Conservation (phyloP, 2,888 invertebrate genomes). For the Eretmocerus hayati region DNA sequence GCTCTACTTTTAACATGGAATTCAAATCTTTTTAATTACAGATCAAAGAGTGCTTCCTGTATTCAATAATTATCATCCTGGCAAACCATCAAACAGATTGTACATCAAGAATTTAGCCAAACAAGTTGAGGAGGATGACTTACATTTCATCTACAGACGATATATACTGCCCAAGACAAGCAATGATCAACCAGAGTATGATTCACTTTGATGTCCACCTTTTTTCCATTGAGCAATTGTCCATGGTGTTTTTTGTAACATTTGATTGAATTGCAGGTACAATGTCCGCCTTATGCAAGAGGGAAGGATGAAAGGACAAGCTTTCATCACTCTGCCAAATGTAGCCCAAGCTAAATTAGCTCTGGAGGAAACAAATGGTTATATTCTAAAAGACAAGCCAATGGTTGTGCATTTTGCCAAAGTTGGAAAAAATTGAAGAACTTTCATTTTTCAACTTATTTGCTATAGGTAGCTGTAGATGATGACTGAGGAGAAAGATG, state of each 20-base stretch:
- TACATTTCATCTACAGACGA: constrained; percentile 68
- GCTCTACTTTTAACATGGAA: too few species aligned
- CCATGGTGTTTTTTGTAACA: background rate
- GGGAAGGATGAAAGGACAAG: constrained; percentile 95
- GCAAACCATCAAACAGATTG: constrained; percentile 73
- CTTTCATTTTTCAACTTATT: too few species aligned
- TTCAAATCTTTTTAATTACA: too few species aligned
- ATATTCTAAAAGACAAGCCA: constrained; percentile 77
- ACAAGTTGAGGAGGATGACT: constrained; percentile 65
- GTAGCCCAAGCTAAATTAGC: constrained; percentile 65
- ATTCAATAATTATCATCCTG: constrained; percentile 79
- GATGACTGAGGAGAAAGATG: too few species aligned
- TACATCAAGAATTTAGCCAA: constrained; percentile 90
- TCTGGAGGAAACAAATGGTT: constrained; percentile 79
- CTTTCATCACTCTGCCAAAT: constrained; percentile 78
- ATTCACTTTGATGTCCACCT: background rate
- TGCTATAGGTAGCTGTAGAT: too few species aligned
- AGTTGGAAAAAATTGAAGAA: constrained; percentile 28
- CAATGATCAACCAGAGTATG: constrained; percentile 27
- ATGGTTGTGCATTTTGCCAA: constrained; percentile 85
- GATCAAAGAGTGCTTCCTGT: constrained; percentile 70
- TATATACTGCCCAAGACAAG: constrained; percentile 51
- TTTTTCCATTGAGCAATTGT: too few species aligned
- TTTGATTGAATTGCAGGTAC: constrained; percentile 46
- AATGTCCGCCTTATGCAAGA: constrained; percentile 82